phyloP scores from a whole-genome alignment of 35 echinoderm and acorn worm genomes.

The Strongylocentrotus purpuratus region DNA sequence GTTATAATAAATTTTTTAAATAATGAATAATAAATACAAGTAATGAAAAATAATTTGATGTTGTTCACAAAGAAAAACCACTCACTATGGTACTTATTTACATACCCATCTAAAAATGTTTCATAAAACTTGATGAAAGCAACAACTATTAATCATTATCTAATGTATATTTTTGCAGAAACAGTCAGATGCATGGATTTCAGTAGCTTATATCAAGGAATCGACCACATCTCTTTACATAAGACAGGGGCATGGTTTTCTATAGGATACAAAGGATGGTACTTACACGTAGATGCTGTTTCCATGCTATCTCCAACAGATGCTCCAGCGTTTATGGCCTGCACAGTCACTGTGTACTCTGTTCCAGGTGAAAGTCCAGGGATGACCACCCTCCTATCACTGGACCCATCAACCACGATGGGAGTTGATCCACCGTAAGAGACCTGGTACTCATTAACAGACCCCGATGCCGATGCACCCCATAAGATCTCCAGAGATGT shows the following conservation, averaged over 20 bases:
- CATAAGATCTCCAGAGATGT: conserved; percentile 26
- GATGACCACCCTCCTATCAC: background rate
- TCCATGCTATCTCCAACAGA: background rate
- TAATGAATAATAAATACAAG: no score
- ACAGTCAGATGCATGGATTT: no score
- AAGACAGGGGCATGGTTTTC: background rate
- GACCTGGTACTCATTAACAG: background rate
- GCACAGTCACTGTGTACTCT: conserved; percentile 19
- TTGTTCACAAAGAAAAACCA: no score
- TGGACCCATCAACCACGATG: background rate
- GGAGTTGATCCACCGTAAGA: background rate
- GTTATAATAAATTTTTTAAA: no score
- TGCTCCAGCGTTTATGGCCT: background rate
- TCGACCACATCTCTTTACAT: no score
- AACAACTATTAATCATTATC: no score
- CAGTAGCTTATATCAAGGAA: no score
- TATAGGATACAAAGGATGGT: background rate
- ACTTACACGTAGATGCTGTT: conserved; percentile 29
- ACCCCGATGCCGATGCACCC: background rate
- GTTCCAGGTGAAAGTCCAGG: background rate
- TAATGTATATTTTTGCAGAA: no score
- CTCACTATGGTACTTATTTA: no score
- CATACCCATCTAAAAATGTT: no score
- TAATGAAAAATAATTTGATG: no score
- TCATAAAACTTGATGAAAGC: no score